Percentiles rank a stretch among this genome's conserved stretches.
Evolutionary conservation across 2,888 invertebrate species (phyloP).

Genomic region (Parnassius mnemosyne): DNA sequence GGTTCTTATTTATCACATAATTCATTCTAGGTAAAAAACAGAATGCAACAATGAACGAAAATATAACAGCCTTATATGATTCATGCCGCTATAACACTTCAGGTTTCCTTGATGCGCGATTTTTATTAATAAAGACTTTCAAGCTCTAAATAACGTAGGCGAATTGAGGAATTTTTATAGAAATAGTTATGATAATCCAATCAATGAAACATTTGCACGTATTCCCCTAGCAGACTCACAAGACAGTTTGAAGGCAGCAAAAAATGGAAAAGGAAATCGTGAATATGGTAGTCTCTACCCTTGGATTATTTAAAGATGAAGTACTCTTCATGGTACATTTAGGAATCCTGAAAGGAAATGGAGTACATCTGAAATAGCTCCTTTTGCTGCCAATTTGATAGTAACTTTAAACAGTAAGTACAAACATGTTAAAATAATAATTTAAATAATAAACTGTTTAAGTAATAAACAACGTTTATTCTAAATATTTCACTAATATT

Average conservation of each 20-base stretch:
- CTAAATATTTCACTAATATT: too few species aligned
- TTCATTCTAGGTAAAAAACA: constrained; percentile 66
- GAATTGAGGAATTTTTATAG: constrained; percentile 87
- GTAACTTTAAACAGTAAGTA: too few species aligned
- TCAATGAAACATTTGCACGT: constrained; percentile 84
- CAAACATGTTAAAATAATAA: too few species aligned
- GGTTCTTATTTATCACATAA: too few species aligned
- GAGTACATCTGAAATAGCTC: too few species aligned
- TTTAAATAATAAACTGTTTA: too few species aligned
- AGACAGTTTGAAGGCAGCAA: constrained; percentile 67
- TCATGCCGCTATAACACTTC: constrained; percentile 89
- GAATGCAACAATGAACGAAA: too few species aligned
- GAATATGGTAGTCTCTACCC: constrained; percentile 81
- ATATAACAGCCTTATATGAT: constrained; percentile 89
- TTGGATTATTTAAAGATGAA: constrained; percentile 84
- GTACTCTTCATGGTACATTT: too few species aligned
- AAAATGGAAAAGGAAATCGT: constrained; percentile 67
- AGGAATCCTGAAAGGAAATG: too few species aligned
- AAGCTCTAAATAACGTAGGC: constrained; percentile 86
- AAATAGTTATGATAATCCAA: constrained; percentile 62
- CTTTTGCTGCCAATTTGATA: too few species aligned
- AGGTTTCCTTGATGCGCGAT: constrained; percentile 87
- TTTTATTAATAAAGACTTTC: constrained; percentile 86
- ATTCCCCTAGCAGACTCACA: constrained; percentile 84
- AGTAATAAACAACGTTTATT: too few species aligned